Conservation (phyloP, 2,888 invertebrate genomes). For the Julus scanicus region DNA sequence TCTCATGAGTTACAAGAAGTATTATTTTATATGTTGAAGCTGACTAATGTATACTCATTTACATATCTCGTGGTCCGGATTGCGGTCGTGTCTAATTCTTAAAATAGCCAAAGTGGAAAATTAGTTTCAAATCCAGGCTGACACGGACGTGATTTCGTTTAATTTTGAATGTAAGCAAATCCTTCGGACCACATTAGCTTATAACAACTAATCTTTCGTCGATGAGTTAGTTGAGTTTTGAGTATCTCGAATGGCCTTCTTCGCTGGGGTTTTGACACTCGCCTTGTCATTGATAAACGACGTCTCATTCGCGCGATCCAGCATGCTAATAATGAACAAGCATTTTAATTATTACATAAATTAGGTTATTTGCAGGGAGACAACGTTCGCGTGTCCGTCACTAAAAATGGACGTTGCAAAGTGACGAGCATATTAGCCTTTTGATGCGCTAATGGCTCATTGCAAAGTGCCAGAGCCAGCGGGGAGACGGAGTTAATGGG, state of each 20-base stretch:
- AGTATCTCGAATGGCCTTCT: not conserved
- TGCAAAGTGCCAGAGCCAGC: conserved; percentile 16
- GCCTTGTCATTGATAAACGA: conserved; percentile 51
- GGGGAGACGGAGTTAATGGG: conserved; percentile 28
- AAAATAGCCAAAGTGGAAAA: not conserved
- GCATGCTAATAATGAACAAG: conserved; percentile 50
- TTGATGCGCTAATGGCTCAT: conserved; percentile 26
- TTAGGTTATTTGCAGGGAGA: conserved; percentile 27
- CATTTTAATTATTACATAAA: conserved; percentile 52
- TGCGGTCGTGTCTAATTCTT: not conserved
- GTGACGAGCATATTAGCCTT: conserved; percentile 39
- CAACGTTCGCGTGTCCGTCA: conserved; percentile 42
- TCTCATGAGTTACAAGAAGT: no score
- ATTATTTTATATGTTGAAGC: no score
- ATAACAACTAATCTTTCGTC: not conserved
- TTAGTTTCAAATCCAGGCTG: not conserved
- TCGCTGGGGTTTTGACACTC: not conserved
- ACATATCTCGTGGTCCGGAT: not conserved
- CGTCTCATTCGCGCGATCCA: conserved; percentile 12
- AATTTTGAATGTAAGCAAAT: not conserved
- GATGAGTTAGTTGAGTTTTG: not conserved
- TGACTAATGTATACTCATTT: no score
- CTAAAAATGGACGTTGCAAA: conserved; percentile 4
- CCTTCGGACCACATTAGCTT: not conserved
- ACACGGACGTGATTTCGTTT: not conserved